Percentiles rank a stretch among this genome's conserved stretches.
Conservation (phyloP, 2,797 vertebrate species). For the Smutsia gigantea region DNA sequence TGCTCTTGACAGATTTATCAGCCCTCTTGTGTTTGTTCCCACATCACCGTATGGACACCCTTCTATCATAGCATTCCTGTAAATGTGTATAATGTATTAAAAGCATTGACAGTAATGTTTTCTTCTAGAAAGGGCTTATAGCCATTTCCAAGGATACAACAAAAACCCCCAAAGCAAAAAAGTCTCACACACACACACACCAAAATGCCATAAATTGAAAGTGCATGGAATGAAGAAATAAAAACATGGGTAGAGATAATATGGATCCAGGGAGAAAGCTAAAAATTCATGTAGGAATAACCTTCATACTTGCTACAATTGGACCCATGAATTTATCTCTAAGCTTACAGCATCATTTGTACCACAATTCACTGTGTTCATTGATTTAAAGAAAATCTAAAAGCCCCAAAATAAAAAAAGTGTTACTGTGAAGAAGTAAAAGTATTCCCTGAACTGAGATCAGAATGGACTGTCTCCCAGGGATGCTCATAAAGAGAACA, state of each 20-base stretch:
- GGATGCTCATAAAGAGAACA: conserved; percentile 21
- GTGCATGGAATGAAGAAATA: conserved; percentile 14
- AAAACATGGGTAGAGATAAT: not conserved
- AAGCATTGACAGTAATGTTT: not conserved
- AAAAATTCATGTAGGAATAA: not conserved
- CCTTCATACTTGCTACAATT: conserved; percentile 1
- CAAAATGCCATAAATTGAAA: not conserved
- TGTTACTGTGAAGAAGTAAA: conserved; percentile 33
- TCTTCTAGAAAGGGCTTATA: not conserved
- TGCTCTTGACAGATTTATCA: conserved; percentile 21
- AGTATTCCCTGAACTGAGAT: conserved; percentile 11
- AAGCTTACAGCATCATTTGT: not conserved
- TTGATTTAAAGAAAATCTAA: conserved; percentile 27
- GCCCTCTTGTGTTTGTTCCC: not conserved
- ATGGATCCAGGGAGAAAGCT: not conserved
- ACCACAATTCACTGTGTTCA: not conserved
- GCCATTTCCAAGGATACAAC: not conserved
- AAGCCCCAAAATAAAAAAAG: no score
- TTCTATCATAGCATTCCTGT: not conserved
- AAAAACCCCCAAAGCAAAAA: not conserved
- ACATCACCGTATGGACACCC: not conserved
- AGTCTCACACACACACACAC: not conserved
- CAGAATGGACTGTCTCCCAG: conserved; percentile 46
- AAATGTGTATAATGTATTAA: not conserved
- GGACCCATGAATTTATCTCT: conserved; percentile 43